Base-by-base conservation (phyloP, 2,113 vertebrate genomes). In the Oreamnos americanus region DNA sequence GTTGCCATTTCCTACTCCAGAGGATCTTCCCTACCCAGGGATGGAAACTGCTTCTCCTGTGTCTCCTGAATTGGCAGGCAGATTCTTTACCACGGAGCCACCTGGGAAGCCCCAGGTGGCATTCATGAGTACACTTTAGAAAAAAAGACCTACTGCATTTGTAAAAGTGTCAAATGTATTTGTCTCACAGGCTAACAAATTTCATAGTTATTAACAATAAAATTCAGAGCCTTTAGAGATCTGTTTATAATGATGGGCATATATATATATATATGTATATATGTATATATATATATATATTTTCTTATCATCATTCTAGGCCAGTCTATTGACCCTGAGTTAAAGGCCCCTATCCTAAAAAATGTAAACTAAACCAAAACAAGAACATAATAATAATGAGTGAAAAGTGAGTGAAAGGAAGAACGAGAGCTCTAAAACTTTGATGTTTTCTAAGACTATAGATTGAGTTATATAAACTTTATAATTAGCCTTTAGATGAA, bases 401-500 rank as follows among this genome's bases (percentile, higher is more conserved):
- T 86, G 47, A 88, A 94, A 96, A 92, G 7, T 57, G 6, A 90
- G 12, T 39, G 2, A 86, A 45, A 45, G 4, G 79, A 49, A 49
- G 53, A 96, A 78, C 0, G 12, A 62, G 26, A 47, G 25, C 7
- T 91, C 25, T 93, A 51, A 93, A 96, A 88, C 36, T 43, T 21
- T 92, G 4, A 33, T 92, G 26, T 86, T 90, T 96, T 95, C 60
- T 91, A 93, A 94, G 26, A 7, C 49, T 93, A 26, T 92, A 88
- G 36, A 96, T 53, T 95, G 87, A 96, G 79, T 78, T 94, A 92
- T 71, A 96, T 9, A 89, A 95, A 95, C 87, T 96, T 96, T 91
- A 94, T 95, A 95, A 98, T 96, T 92, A 96, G 43, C 25, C 84
- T 94, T 95, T 96, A 96, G 79, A 92, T 95, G 89, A 96, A 97